phyloP scores from a whole-genome alignment of 2,113 vertebrate species.

The Rhagologus leucostigma region DNA sequence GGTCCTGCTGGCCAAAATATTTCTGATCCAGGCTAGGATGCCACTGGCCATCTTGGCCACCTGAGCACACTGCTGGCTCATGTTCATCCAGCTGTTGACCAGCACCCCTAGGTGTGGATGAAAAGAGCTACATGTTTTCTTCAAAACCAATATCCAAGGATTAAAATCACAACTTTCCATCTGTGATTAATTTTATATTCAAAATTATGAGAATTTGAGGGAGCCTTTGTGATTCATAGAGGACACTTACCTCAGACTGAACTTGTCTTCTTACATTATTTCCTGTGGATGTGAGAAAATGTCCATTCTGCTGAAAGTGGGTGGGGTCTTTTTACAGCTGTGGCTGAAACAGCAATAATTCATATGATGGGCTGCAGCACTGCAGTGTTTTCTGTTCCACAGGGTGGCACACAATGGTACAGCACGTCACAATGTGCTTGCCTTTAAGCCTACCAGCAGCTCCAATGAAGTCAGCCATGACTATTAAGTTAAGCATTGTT shows the following conservation, averaged over 20 bases:
- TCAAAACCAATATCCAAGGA: not conserved
- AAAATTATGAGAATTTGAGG: not conserved
- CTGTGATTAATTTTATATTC: not conserved
- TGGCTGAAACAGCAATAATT: not conserved
- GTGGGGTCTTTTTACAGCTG: not conserved
- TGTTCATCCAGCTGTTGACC: not conserved
- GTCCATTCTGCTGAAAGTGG: not conserved
- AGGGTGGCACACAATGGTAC: not conserved
- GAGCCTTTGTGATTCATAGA: not conserved
- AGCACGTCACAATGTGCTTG: rapidly evolving
- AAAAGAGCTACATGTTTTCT: not conserved
- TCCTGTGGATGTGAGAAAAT: not conserved
- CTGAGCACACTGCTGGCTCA: not conserved
- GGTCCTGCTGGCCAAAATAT: not conserved
- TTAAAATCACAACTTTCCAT: not conserved
- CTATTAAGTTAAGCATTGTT: not conserved
- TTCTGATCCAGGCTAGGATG: not conserved
- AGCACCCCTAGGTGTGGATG: not conserved
- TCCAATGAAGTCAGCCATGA: not conserved
- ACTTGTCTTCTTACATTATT: not conserved
- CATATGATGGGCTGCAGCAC: not conserved
- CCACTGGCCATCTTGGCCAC: not conserved
- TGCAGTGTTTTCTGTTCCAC: not conserved
- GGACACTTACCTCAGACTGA: not conserved
- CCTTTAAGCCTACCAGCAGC: not conserved